A percentile compares a stretch with the other conserved stretches of the same genome.
These are phyloP conservation scores for Carcinoscorpius rotundicauda DNA, from an alignment of 1,140 invertebrate genomes.

Conservation along the genomic window DNA sequence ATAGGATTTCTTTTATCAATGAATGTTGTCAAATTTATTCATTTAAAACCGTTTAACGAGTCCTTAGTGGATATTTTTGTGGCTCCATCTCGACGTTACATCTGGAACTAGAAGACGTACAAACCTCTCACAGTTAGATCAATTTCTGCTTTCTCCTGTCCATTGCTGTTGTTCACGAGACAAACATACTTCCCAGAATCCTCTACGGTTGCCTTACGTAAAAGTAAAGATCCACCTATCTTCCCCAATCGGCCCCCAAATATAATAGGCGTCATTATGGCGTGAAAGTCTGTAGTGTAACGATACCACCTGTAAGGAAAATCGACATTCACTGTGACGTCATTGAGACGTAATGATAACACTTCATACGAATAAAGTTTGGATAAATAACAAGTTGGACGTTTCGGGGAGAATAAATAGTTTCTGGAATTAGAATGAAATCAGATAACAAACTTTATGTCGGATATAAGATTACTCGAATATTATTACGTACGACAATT, in stretches of 20 bases:
- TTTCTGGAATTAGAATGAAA: background rate
- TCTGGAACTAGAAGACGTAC: too few relatives aligned
- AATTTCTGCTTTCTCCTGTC: slow-evolving; percentile 25
- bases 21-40: too few relatives aligned
- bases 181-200: slow-evolving; percentile 25
- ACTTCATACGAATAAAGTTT: slow-evolving; percentile 1
- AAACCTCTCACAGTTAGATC: slow-evolving; percentile 26
- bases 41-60: too few relatives aligned
- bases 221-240: slow-evolving; percentile 21
- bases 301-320: slow-evolving; percentile 14
- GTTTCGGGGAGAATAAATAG: background rate
- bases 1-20: too few relatives aligned
- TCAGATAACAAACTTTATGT: too few relatives aligned
- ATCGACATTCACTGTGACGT: background rate
- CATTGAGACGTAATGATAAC: background rate
- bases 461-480: too few relatives aligned
- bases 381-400: background rate
- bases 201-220: slow-evolving; percentile 18
- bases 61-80: too few relatives aligned
- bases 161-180: slow-evolving; percentile 26
- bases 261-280: slow-evolving; percentile 7
- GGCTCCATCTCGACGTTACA: too few relatives aligned
- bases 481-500: too few relatives aligned
- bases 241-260: slow-evolving; percentile 8
- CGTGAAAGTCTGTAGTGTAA: slow-evolving; percentile 7